Evolutionary conservation across 30 jellyfish, hydroid and myxozoan genomes (phyloP), one percentile per base, ranked within the genome.

Genomic region (Sanderia malayensis): DNA sequence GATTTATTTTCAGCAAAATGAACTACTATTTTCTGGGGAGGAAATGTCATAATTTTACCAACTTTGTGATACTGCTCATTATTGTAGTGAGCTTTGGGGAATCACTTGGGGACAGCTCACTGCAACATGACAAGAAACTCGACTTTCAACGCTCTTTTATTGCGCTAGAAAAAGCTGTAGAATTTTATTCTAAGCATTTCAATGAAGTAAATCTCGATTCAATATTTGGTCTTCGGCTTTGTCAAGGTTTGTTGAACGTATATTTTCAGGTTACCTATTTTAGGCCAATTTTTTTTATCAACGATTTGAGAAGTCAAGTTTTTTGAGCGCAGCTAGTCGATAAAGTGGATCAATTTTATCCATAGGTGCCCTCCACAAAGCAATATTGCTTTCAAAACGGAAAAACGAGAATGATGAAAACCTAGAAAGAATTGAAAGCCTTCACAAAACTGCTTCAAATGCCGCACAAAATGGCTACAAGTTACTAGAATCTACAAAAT

Each of bases 191-290:
- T 29, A 25, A 44, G 65, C 47, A 67, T 53, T 55, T 34, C 52
- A 78, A 79, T 1, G 47, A 78, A 23, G 96, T 86, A 37, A 86
- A 86, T 72, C 49, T 86, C 71, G 96, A 86, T 69, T 86, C 96
- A 3, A 74, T 86, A 2, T 86, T 79, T 80, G 96, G 96, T 17
- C 58, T 86, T 17, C 85, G 96, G 0, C 86, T 82, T 31, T 92
- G 94, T 29, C 94, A 86, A 86, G 96, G 96, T 86, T 37, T 37
- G 52, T 37, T 37, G 52, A 13, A 37, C 6, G n/a, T n/a, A n/a
- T n/a, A n/a, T n/a, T n/a, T n/a, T n/a, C n/a, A n/a, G n/a, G n/a
- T n/a, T n/a, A n/a, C n/a, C n/a, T n/a, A n/a, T n/a, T n/a, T n/a
- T n/a, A n/a, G n/a, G n/a, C n/a, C n/a, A n/a, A n/a, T n/a, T n/a